These are phyloP conservation scores for Acanthisitta chloris DNA, from an alignment of 2,113 vertebrate genomes.

Conservation along the genomic window DNA sequence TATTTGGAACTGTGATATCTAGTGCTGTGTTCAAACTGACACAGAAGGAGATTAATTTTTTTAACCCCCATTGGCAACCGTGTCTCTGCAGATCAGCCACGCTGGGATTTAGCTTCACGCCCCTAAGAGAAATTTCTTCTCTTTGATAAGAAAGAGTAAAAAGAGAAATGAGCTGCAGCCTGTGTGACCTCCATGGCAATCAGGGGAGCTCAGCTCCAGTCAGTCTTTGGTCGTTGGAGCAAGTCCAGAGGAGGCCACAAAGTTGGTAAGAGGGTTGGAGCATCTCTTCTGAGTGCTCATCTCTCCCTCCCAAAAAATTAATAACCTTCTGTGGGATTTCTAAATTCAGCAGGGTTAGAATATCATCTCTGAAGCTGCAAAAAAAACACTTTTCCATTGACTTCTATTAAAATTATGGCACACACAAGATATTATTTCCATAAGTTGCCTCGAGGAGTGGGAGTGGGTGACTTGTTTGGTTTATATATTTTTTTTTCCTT, in stretches of 20 bases:
- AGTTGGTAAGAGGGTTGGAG: too few relatives aligned
- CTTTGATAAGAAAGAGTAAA: background rate
- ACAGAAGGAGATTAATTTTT: background rate
- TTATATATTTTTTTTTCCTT: background rate
- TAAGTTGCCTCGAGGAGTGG: background rate
- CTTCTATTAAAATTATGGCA: conserved; percentile 10
- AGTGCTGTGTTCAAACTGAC: background rate
- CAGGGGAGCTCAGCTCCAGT: background rate
- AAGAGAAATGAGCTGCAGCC: background rate
- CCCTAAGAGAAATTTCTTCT: background rate
- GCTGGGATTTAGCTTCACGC: background rate
- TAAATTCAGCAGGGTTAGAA: background rate
- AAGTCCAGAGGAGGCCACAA: too few relatives aligned
- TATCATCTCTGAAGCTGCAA: background rate
- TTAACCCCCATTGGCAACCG: background rate
- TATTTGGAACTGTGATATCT: background rate
- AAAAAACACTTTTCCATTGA: background rate
- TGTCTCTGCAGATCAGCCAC: conserved; percentile 24
- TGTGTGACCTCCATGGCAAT: background rate
- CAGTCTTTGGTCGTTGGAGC: too few relatives aligned
- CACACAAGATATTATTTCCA: background rate
- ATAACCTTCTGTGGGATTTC: background rate
- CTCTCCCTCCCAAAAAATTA: background rate
- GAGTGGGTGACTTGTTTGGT: background rate
- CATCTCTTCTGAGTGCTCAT: too few relatives aligned